Evolutionary conservation across 1,140 invertebrate species (phyloP), one percentile per base, ranked within the genome.

Genomic region (Cyrtorhinus lividipennis): DNA sequence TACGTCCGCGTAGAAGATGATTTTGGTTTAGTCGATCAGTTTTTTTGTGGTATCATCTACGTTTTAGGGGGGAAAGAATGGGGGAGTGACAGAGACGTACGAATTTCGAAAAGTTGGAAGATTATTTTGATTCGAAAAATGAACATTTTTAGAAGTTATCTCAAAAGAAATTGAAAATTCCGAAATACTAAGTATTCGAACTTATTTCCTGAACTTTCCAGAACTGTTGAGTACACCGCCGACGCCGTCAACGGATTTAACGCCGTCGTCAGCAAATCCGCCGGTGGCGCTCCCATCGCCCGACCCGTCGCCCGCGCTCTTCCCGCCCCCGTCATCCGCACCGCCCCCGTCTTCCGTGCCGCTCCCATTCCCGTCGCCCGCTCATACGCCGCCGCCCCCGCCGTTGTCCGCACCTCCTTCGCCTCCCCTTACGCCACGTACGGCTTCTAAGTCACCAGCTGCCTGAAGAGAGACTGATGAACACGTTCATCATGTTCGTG

Each of bases 341-440:
- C 24, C 27, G 63, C 57, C 3, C 44, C 56, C 24, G 22, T 44
- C 73, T 84, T 84, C 57, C 77, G 81, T 68, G 83, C 86, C 5
- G 56, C 56, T 24, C 56, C 62, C 22, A 24, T 59, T 38, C 15
- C 62, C 30, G 30, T 30, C n/a, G 61, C 45, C 23, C 12, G 15
- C 24, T 24, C 15, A 27, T 23, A 23, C 24, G 23, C 44, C 24
- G 23, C 38, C 24, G 62, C 62, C 26, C 13, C 48, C 12, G 45
- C 48, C n/a, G 24, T 45, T 3, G 48, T 22, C 10, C 10, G 27
- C 44, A 44, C 24, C 13, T 24, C 27, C 22, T 27, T 23, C 24
- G 62, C 56, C 30, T 25, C 46, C 22, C 53, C n/a, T 27, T n/a
- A 26, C 56, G 27, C 26, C 62, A 23, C 20, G 1, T 61, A 45